Conservation (phyloP, 2,797 vertebrate species). For the Triplophysa yarkandensis region DNA sequence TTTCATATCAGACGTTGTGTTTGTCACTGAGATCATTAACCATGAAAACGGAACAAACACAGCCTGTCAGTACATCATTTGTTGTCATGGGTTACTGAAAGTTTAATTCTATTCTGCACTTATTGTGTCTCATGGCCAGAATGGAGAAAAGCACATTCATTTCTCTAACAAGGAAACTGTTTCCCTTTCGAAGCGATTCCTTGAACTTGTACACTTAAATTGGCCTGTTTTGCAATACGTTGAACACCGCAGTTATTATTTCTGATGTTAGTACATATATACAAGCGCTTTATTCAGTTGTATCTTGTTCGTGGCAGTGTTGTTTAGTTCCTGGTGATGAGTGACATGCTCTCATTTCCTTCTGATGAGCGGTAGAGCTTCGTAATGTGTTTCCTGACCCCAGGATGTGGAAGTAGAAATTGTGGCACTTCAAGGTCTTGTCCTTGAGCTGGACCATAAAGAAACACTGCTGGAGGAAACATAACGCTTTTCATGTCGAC, state of each 20-base stretch:
- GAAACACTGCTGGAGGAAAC: slow-evolving; percentile 62
- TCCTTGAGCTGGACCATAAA: slow-evolving; percentile 73
- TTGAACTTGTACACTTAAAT: neutral
- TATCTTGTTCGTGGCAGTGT: slow-evolving; percentile 45
- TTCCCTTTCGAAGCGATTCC: neutral
- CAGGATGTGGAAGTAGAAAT: slow-evolving; percentile 73
- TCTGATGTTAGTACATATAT: slow-evolving; percentile 9
- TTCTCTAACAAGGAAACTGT: neutral
- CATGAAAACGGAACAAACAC: neutral
- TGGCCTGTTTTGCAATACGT: neutral
- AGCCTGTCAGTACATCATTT: neutral
- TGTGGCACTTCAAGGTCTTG: slow-evolving; percentile 77
- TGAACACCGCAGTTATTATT: neutral
- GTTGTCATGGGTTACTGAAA: neutral
- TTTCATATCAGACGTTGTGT: neutral
- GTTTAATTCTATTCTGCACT: neutral
- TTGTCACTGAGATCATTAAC: neutral
- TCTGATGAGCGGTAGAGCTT: slow-evolving; percentile 67
- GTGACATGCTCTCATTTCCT: slow-evolving; percentile 70
- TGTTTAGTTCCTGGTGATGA: slow-evolving; percentile 38
- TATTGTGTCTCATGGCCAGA: neutral
- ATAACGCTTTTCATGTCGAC: slow-evolving; percentile 64
- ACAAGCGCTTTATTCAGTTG: slow-evolving; percentile 14
- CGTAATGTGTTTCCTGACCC: slow-evolving; percentile 79
- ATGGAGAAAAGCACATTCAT: neutral